These are phyloP conservation scores for Sandelia bainsii DNA, from an alignment of 2,797 vertebrate genomes.

Conservation along the genomic window DNA sequence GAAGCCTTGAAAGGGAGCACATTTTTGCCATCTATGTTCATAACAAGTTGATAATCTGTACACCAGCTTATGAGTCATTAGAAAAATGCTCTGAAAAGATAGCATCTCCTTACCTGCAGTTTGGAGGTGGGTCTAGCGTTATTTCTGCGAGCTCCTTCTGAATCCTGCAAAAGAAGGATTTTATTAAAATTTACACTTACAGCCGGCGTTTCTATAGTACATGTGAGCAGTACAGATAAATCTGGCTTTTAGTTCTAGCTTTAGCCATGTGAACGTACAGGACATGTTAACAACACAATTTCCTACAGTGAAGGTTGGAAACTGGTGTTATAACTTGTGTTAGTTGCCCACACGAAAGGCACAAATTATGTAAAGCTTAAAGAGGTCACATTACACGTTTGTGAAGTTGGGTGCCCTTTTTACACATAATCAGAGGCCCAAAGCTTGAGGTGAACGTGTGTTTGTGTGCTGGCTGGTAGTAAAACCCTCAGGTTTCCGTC, in stretches of 20 bases:
- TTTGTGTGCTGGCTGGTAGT: no score
- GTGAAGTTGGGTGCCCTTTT: no score
- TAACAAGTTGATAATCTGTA: conserved; percentile 19
- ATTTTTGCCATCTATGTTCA: conserved; percentile 25
- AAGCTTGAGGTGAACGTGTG: no score
- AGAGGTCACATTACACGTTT: no score
- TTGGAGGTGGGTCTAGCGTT: conserved; percentile 97
- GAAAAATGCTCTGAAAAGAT: conserved; percentile 29
- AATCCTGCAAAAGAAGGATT: conserved; percentile 87
- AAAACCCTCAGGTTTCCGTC: no score
- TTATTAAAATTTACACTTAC: conserved; percentile 34
- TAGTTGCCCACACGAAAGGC: neutral
- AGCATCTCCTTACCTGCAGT: conserved; percentile 94
- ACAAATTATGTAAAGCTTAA: neutral
- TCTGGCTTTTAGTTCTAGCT: neutral
- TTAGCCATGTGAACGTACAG: neutral
- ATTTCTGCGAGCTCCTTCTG: conserved; percentile 99
- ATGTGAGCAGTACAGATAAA: neutral
- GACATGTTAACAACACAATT: neutral
- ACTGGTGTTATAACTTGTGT: neutral
- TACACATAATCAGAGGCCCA: no score
- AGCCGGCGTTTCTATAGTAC: no score
- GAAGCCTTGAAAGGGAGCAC: conserved; percentile 23
- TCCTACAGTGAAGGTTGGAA: neutral
- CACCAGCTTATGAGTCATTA: conserved; percentile 9